Percentiles rank a stretch among this genome's conserved stretches.
phyloP scores from a whole-genome alignment of 1,140 invertebrate genomes.

The Cyclargus thomasi region DNA sequence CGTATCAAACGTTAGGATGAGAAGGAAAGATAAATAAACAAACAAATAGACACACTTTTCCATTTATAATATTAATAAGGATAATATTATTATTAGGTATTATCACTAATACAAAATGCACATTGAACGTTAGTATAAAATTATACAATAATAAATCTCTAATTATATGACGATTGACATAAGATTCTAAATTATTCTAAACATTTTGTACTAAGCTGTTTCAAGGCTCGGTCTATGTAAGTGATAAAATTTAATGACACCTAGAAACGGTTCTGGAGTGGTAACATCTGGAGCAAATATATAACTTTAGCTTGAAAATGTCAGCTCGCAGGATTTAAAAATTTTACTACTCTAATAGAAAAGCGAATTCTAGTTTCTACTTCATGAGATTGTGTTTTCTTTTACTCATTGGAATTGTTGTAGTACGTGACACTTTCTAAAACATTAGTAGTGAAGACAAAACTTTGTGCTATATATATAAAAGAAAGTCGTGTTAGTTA shows the following conservation, averaged over 20 bases:
- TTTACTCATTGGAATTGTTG: not conserved
- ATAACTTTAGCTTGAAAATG: conserved; percentile 7
- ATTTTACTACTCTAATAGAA: not conserved
- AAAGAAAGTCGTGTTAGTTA: no score
- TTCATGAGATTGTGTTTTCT: not conserved
- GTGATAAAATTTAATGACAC: conserved; percentile 3
- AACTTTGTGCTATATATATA: no score
- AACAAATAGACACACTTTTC: no score
- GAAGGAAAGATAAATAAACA: no score
- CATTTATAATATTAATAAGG: no score
- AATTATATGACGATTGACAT: no score
- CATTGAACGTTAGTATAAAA: no score
- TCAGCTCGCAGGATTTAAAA: not conserved
- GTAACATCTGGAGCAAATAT: conserved; percentile 10
- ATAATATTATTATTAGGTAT: no score
- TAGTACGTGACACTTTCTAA: not conserved
- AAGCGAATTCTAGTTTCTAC: not conserved
- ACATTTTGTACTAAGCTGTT: not conserved
- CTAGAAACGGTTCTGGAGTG: not conserved
- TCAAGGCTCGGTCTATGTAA: not conserved
- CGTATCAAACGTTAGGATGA: no score
- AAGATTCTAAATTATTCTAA: not conserved
- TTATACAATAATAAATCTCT: no score
- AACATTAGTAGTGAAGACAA: not conserved
- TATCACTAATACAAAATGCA: no score